Evolutionary conservation across 2,888 invertebrate species (phyloP).

Genomic region (Pantelozetes paolii): DNA sequence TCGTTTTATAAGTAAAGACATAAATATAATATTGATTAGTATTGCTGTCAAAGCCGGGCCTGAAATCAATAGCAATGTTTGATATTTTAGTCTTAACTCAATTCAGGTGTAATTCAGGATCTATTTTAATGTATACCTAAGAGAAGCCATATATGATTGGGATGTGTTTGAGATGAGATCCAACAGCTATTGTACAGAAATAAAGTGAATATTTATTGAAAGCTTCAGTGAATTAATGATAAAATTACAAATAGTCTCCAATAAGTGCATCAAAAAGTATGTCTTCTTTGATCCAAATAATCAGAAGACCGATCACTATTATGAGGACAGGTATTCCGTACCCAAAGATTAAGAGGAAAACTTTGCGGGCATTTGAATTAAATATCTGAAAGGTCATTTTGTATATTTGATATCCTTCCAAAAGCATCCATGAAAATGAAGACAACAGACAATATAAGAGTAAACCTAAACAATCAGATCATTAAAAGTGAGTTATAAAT

Average conservation of each 20-base stretch:
- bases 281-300: constrained; percentile 21
- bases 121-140: no score
- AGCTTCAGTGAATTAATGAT: no score
- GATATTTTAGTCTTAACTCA: no score
- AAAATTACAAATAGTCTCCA: constrained; percentile 32
- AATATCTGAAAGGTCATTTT: constrained; percentile 44
- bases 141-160: constrained; percentile 2
- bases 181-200: constrained; percentile 29
- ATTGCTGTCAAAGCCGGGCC: constrained; percentile 24
- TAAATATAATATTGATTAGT: not conserved
- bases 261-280: constrained; percentile 25
- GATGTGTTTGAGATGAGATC: constrained; percentile 33
- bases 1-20: not conserved
- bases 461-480: not conserved
- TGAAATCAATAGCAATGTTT: not conserved
- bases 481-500: no score
- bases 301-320: not conserved
- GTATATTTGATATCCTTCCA: constrained; percentile 45
- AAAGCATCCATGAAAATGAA: constrained; percentile 46
- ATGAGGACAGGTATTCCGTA: constrained; percentile 25
- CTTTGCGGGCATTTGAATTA: not conserved
- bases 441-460: constrained; percentile 44
- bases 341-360: not conserved
- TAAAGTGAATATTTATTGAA: not conserved
- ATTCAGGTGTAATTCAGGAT: no score